Evolutionary conservation across 2,113 vertebrate genomes (phyloP).

Genomic region (Rhinichthys klamathensis): DNA sequence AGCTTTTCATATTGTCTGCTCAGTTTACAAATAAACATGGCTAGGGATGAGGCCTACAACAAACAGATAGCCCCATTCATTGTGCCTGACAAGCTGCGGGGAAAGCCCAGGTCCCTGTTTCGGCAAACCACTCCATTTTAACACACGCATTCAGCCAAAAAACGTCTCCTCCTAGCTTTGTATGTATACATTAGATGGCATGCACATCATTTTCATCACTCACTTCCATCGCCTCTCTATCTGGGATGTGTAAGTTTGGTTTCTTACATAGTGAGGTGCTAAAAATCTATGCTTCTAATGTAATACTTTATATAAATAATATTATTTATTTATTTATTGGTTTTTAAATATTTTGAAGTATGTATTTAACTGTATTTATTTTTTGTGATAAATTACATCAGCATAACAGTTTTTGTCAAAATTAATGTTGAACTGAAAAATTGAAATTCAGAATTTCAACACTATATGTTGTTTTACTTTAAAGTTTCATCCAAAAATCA

Average conservation of each 20-base stretch:
- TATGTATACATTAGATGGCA: not conserved
- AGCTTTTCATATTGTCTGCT: constrained; percentile 70
- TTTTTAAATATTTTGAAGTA: no score
- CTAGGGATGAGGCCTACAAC: constrained; percentile 57
- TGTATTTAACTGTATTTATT: no score
- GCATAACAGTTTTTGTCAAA: not conserved
- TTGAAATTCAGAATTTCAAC: not conserved
- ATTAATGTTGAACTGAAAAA: not conserved
- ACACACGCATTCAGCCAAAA: constrained; percentile 24
- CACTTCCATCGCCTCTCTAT: not conserved
- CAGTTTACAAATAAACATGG: constrained; percentile 71
- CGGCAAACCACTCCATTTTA: constrained; percentile 28
- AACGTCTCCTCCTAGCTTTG: not conserved
- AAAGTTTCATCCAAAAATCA: not conserved
- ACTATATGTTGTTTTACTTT: not conserved
- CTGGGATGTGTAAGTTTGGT: constrained; percentile 6
- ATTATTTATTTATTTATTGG: no score
- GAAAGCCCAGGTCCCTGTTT: constrained; percentile 43
- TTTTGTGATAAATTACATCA: no score
- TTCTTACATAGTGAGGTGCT: not conserved
- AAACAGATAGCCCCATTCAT: constrained; percentile 57
- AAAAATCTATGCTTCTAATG: not conserved
- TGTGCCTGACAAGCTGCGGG: constrained; percentile 37
- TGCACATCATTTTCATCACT: not conserved
- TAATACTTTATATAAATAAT: not conserved